Base-by-base conservation (phyloP, 1,140 invertebrate genomes). In the Lutraria rhynchaena region DNA sequence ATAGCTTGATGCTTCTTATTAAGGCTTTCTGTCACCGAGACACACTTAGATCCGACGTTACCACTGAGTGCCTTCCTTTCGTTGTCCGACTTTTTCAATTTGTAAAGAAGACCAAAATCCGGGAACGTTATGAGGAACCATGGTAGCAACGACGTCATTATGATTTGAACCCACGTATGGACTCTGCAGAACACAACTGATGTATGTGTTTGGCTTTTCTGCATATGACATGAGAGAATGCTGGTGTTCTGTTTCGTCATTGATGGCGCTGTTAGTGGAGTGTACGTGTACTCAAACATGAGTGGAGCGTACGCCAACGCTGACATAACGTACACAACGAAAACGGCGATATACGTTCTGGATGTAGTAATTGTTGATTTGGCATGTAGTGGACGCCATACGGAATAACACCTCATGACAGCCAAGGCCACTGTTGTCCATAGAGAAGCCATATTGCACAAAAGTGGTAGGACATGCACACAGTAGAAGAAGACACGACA, bases 401-500 rank as follows among this genome's bases (percentile, higher is more conserved):
- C 75, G 27, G 44, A 77, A 41, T 55, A 77, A 27, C 57, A 77
- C 9, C 75, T 37, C 44, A 77, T 77, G 4, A n/a, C 15, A n/a
- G 75, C 75, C 19, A 77, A 27, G 11, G 53, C 75, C n/a, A 77
- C 75, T 7, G 75, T 67, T 55, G 61, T 37, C 75, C 75, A 77
- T 15, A 77, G 33, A 7, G 75, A 77, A 13, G 75, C 46, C 61
- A 65, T 77, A 49, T 77, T 77, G 31, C 27, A 33, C 24, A 77
- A 19, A 0, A 67, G 51, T 9, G 75, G 75, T 37, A 77, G 41
- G 2, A 77, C 61, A 61, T 77, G 75, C n/a, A 77, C 75, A 29
- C 29, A 35, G 33, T 55, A 51, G 51, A 77, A 77, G 33, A 77
- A 77, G 22, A 44, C 44, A 24, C 75, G 24, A 19, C 75, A 77